Base-by-base conservation (phyloP, 2,888 invertebrate species). In the Mimachlamys varia region DNA sequence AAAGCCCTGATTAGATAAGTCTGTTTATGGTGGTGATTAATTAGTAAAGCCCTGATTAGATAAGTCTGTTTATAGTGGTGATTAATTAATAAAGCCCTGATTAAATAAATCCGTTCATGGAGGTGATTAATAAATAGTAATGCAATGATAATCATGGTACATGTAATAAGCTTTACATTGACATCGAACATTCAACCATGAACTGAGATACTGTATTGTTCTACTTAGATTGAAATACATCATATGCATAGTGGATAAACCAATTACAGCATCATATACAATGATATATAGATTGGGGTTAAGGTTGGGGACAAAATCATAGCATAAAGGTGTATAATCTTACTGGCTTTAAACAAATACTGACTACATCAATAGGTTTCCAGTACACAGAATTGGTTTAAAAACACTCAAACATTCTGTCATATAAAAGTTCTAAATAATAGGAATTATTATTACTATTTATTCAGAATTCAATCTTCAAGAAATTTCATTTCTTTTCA, bases 351-450 rank as follows among this genome's bases (percentile, higher is more conserved):
- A n/a, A 53, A 62, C 22, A 62, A 2, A 76, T 27, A 33, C 76
- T 33, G 33, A 76, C 76, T 76, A 76, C 76, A 76, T 76, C 76
- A 76, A 76, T 76, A 27, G 44, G 44, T 62, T 76, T 76, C 27
- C 12, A 76, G 76, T 76, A 27, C 33, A 19, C 7, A 4, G 19
- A 1, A 15, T 17, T 53, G 53, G 7, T 50, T 53, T 10, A 53
- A 13, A 53, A 15, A 53, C 19, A 53, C 19, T 53, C 15, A 53
- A 53, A 53, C 12, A 53, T 53, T 53, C 53, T 53, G 1, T 53
- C 5, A 17, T 53, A 17, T 53, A 2, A 53, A 5, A 13, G 1
- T 53, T 53, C 15, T 53, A 19, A 53, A 53, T 13, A 53, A 53
- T 17, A 53, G 19, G 19, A 53, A 53, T 53, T 17, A 12, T 53